phyloP scores from a whole-genome alignment of 2,113 vertebrate species.

The Rhineura floridana region DNA sequence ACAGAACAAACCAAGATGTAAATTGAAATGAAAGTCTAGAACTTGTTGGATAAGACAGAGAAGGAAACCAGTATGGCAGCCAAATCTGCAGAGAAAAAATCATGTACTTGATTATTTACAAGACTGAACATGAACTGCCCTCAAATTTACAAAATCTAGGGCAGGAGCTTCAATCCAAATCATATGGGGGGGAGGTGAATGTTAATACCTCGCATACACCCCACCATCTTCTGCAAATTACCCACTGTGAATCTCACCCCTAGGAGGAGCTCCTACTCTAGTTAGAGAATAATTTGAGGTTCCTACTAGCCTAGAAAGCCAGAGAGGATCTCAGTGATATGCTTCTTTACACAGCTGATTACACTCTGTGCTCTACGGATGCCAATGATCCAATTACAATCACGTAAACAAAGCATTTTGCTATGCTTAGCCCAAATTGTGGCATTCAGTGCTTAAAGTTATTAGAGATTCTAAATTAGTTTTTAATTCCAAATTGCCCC shows the following conservation, averaged over 20 bases:
- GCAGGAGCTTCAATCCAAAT: not conserved
- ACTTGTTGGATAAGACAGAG: not conserved
- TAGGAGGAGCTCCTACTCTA: not conserved
- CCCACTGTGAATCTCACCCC: not conserved
- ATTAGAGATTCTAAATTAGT: constrained; percentile 26
- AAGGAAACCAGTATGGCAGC: not conserved
- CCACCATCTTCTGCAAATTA: not conserved
- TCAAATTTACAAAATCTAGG: fast-evolving
- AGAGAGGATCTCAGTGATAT: not conserved
- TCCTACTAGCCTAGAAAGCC: not conserved
- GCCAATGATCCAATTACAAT: constrained; percentile 23
- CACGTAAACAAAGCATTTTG: constrained; percentile 14
- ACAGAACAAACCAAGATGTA: too few relatives aligned
- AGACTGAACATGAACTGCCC: not conserved
- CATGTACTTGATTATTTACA: not conserved
- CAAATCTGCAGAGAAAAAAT: not conserved
- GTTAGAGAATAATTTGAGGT: not conserved
- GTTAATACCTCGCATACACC: not conserved
- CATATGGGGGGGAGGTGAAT: not conserved
- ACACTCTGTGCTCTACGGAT: not conserved
- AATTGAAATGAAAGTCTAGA: not conserved
- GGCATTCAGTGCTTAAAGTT: not conserved
- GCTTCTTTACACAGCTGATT: constrained; percentile 4
- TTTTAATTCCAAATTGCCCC: constrained; percentile 49
- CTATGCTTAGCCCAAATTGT: constrained; percentile 30